Base-by-base conservation (phyloP, 2,797 vertebrate genomes). In the Catharus ustulatus region DNA sequence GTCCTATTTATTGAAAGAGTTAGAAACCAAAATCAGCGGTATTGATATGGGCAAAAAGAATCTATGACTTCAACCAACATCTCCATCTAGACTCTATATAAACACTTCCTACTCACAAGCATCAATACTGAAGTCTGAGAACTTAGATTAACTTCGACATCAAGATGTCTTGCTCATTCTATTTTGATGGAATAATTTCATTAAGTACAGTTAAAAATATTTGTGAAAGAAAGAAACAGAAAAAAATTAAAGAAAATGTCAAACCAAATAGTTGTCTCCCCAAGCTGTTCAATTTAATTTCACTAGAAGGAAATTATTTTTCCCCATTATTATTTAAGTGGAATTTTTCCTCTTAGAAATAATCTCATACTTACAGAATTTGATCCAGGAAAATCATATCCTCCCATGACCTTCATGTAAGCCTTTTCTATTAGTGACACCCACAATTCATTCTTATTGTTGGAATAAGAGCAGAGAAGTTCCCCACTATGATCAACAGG, bases 371-470 rank as follows among this genome's bases (percentile, higher is more conserved):
- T 98, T 96, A 99, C 99, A 62, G 99, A 99, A 97, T 99, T 99
- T 64, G 99, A 99, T 76, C 99, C 99, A 21, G 99, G 99, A 96
- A 99, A 99, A 97, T 99, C 99, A 86, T 99, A 99, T 82, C 99
- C 99, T 86, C 99, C 99, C 99, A 99, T 99, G 94, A 99, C 99
- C 94, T 99, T 99, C 99, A 99, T 99, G 97, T 99, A 99, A n/a
- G 99, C 99, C 85, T 99, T 99, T 96, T 99, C 99, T 92, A 99
- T 99, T 67, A 99, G 98, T 0, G 99, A 99, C 18, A 99, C 99
- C 99, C 99, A 99, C 51, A 99, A 96, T 97, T 99, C 99, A 84
- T 99, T 99, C 97, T 98, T 98, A 94, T 99, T 99, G 97, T 99
- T 99, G 83, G 99, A 99, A 58, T 99, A 99, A 61, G 99, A 99